These are phyloP conservation scores for Pelusios castaneus DNA, from an alignment of 2,113 vertebrate species.

Conservation along the genomic window DNA sequence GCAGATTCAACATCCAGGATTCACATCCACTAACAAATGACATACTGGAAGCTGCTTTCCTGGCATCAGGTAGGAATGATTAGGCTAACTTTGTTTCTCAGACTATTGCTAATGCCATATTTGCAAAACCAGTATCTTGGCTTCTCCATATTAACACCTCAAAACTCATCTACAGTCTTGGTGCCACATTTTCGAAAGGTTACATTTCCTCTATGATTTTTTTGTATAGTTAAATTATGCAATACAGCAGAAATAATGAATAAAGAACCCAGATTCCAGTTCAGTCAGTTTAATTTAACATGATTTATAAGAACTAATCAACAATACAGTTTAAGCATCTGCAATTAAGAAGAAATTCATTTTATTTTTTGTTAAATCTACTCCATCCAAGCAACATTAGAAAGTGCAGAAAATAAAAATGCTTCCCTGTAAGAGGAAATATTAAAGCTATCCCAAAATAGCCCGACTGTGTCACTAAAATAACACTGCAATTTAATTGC, in stretches of 20 bases:
- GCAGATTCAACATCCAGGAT: background rate
- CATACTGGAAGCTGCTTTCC: slow-evolving; percentile 27
- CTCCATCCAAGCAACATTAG: background rate
- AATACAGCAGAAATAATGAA: slow-evolving; percentile 15
- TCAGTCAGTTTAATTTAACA: background rate
- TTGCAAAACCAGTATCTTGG: background rate
- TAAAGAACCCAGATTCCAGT: background rate
- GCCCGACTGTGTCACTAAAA: slow-evolving; percentile 4
- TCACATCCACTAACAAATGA: slow-evolving; percentile 22
- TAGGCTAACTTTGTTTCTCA: slow-evolving; percentile 41
- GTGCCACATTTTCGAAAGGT: background rate
- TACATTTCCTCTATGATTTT: background rate
- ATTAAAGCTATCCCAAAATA: slow-evolving; percentile 5
- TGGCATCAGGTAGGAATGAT: slow-evolving; percentile 31
- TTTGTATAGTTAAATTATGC: background rate
- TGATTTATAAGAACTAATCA: background rate
- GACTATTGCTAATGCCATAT: background rate
- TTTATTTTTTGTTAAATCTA: background rate
- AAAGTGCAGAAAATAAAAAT: slow-evolving; percentile 35
- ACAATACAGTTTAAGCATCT: background rate
- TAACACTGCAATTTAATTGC: background rate
- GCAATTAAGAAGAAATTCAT: background rate
- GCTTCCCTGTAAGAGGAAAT: background rate
- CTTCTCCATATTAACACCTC: slow-evolving; percentile 26
- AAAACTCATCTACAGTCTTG: slow-evolving; percentile 13